phyloP scores from a whole-genome alignment of 2,113 vertebrate species.

The Pituophis catenifer region DNA sequence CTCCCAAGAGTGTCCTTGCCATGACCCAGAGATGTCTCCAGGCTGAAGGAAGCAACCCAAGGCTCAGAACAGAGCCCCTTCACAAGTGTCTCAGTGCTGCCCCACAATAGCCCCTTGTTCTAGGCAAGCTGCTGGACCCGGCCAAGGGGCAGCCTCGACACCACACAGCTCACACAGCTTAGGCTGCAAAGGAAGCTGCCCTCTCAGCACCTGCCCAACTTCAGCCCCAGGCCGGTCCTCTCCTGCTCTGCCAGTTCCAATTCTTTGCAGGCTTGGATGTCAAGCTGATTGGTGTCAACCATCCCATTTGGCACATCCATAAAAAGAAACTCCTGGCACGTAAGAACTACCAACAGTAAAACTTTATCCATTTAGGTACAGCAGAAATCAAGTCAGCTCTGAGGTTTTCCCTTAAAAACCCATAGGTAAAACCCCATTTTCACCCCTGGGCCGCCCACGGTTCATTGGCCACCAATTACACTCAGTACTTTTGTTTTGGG shows the following conservation, averaged over 20 bases:
- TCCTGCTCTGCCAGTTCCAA: not conserved
- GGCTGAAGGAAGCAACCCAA: not conserved
- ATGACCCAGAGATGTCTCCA: not conserved
- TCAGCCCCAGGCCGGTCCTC: not conserved
- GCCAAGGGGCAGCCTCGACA: fast-evolving
- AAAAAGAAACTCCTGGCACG: not conserved
- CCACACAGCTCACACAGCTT: not conserved
- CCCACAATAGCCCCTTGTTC: not conserved
- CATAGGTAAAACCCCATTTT: not conserved
- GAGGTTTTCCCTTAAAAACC: not conserved
- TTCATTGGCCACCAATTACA: not conserved
- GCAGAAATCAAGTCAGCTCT: not conserved
- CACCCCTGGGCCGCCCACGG: not conserved
- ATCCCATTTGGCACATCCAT: not conserved
- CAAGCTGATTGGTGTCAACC: not conserved
- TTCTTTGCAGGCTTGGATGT: not conserved
- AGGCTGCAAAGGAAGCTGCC: fast-evolving
- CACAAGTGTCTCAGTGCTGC: not conserved
- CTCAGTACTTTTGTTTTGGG: not conserved
- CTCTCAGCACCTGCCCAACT: fast-evolving
- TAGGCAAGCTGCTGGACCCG: fast-evolving
- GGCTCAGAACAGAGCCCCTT: not conserved
- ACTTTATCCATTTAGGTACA: not conserved
- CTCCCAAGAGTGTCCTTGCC: not conserved
- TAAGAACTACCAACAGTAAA: not conserved